Evolutionary conservation across 2,797 vertebrate species (phyloP).

Genomic region (Euphonia xanthogaster): DNA sequence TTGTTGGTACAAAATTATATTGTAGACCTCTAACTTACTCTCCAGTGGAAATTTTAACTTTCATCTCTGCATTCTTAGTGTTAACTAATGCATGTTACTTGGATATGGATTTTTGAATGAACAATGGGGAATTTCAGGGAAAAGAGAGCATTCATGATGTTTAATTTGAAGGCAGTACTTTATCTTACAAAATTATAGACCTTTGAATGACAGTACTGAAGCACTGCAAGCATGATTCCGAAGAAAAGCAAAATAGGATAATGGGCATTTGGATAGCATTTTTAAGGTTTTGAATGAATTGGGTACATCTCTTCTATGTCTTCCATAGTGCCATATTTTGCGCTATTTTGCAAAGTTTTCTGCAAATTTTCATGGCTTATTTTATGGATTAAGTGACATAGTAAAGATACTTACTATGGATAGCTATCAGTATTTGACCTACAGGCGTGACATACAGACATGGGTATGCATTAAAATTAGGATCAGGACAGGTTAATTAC

Average conservation of each 20-base stretch:
- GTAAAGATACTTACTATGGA: neutral
- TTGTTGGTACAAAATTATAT: neutral
- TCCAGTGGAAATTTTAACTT: neutral
- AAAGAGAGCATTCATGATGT: neutral
- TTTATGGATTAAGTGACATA: neutral
- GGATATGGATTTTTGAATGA: neutral
- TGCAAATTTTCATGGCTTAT: neutral
- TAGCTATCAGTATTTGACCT: neutral
- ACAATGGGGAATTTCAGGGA: fast-evolving
- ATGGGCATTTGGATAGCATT: neutral
- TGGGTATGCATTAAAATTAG: neutral
- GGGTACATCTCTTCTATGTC: neutral
- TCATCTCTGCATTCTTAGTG: neutral
- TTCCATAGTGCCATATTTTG: neutral
- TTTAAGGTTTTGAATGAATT: neutral
- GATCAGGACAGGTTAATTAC: neutral
- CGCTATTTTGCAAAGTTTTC: neutral
- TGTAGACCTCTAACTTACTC: neutral
- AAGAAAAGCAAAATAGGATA: neutral
- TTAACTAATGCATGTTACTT: neutral
- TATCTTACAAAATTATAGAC: neutral
- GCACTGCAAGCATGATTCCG: neutral
- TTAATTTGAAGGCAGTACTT: neutral
- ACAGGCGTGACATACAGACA: neutral
- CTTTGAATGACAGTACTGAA: neutral